A percentile compares a stretch with the other conserved stretches of the same genome.
These are phyloP conservation scores for Paracanthobrama guichenoti DNA, from an alignment of 2,113 vertebrate genomes.

Conservation along the genomic window DNA sequence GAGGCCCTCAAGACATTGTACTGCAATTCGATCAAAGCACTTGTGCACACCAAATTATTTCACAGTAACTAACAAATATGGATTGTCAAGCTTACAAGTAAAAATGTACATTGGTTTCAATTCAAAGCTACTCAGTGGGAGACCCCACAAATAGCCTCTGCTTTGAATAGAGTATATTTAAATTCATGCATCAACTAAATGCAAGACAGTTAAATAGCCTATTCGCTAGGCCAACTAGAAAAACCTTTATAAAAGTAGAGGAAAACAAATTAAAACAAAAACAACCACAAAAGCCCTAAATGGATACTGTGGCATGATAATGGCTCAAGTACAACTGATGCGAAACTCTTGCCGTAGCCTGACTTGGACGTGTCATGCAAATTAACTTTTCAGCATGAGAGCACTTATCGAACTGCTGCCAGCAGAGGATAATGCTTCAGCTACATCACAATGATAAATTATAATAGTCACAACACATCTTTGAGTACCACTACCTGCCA, in stretches of 20 bases:
- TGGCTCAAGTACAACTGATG: neutral
- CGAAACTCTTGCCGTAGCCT: neutral
- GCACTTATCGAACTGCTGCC: conserved; percentile 1
- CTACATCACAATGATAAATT: conserved; percentile 12
- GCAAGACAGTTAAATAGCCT: neutral
- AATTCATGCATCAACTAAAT: conserved; percentile 8
- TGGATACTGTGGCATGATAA: neutral
- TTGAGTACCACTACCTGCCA: conserved; percentile 18
- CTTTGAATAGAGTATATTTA: neutral
- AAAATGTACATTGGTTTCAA: neutral
- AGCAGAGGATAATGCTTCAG: conserved; percentile 14
- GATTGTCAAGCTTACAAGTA: neutral
- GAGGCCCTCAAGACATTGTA: neutral
- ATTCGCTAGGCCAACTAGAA: neutral
- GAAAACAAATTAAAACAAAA: neutral
- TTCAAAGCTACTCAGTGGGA: neutral
- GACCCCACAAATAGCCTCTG: conserved; percentile 1
- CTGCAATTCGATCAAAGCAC: neutral
- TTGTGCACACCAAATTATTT: conserved; percentile 11
- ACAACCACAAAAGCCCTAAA: neutral
- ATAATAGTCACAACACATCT: conserved; percentile 3
- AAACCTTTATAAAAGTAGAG: neutral
- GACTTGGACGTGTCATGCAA: neutral
- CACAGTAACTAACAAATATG: neutral
- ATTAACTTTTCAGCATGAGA: conserved; percentile 8